These are phyloP conservation scores for Disparrhopalites patrizii DNA, from an alignment of 2,888 invertebrate genomes.

Conservation along the genomic window DNA sequence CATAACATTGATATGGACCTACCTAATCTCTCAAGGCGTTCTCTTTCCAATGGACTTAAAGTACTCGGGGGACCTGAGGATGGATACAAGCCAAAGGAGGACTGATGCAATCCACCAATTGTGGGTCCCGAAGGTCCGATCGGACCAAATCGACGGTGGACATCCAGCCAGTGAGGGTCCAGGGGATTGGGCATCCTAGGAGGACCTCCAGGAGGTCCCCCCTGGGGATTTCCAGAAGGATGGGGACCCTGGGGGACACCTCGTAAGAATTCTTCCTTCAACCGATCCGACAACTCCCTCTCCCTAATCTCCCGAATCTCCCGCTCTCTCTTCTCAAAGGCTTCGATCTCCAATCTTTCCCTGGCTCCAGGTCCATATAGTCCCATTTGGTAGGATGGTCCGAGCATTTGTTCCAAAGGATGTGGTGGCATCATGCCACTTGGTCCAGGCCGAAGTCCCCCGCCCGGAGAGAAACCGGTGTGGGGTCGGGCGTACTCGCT, in stretches of 20 bases:
- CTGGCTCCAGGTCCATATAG: slow-evolving; percentile 59
- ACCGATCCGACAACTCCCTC: slow-evolving; percentile 73
- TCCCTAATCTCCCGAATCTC: slow-evolving; percentile 68
- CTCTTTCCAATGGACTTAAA: slow-evolving; percentile 78
- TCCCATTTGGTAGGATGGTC: slow-evolving; percentile 32
- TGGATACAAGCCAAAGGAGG: slow-evolving; percentile 51
- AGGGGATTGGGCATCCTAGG: slow-evolving; percentile 58
- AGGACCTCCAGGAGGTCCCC: slow-evolving; percentile 58
- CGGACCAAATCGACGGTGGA: slow-evolving; percentile 69
- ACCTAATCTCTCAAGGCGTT: slow-evolving; percentile 77
- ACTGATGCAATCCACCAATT: slow-evolving; percentile 58
- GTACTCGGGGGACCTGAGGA: slow-evolving; percentile 63
- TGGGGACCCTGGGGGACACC: slow-evolving; percentile 55
- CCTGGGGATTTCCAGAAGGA: slow-evolving; percentile 43
- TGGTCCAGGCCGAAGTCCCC: slow-evolving; percentile 48
- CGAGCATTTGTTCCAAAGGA: slow-evolving; percentile 75
- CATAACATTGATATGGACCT: slow-evolving; percentile 49
- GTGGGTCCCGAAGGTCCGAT: slow-evolving; percentile 54
- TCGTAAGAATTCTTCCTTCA: slow-evolving; percentile 85
- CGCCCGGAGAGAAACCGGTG: slow-evolving; percentile 71
- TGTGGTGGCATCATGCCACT: slow-evolving; percentile 57
- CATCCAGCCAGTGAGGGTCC: slow-evolving; percentile 72
- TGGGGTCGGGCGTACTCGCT: slow-evolving; percentile 90
- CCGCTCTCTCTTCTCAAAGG: slow-evolving; percentile 62
- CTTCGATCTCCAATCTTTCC: slow-evolving; percentile 57